Conservation (phyloP, 2,888 invertebrate species). For the Junonia oenone region DNA sequence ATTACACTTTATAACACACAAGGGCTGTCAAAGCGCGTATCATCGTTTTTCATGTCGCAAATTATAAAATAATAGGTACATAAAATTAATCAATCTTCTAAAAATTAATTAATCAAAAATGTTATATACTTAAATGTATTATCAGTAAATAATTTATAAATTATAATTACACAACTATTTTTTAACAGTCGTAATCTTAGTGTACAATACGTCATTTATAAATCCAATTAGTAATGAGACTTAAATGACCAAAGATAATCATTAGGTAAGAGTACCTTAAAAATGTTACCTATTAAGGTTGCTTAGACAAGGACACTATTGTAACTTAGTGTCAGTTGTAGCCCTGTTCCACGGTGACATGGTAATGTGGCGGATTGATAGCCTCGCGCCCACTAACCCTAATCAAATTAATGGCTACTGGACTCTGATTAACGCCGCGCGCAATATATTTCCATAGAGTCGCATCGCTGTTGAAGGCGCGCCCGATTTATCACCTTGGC, state of each 20-base stretch:
- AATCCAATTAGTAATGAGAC: too few relatives aligned
- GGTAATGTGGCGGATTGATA: slow-evolving; percentile 76
- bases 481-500: slow-evolving; percentile 65
- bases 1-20: slow-evolving; percentile 54
- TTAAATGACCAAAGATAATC: too few relatives aligned
- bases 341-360: slow-evolving; percentile 54
- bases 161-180: neutral
- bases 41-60: neutral
- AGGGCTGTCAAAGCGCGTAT: slow-evolving; percentile 50
- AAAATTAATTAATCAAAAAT: neutral
- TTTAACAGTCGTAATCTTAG: neutral
- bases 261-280: too few relatives aligned
- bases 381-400: slow-evolving; percentile 78
- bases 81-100: neutral
- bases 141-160: neutral
- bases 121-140: neutral
- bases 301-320: neutral
- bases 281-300: too few relatives aligned
- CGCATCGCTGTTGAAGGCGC: slow-evolving; percentile 33
- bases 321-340: slow-evolving; percentile 24
- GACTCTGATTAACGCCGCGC: slow-evolving; percentile 72
- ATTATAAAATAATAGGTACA: too few relatives aligned
- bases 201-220: too few relatives aligned
- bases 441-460: slow-evolving; percentile 65
- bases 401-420: slow-evolving; percentile 77